Percentiles rank a stretch among this genome's conserved stretches.
These are phyloP conservation scores for Magallana gigas DNA, from an alignment of 1,140 invertebrate genomes.

Conservation along the genomic window DNA sequence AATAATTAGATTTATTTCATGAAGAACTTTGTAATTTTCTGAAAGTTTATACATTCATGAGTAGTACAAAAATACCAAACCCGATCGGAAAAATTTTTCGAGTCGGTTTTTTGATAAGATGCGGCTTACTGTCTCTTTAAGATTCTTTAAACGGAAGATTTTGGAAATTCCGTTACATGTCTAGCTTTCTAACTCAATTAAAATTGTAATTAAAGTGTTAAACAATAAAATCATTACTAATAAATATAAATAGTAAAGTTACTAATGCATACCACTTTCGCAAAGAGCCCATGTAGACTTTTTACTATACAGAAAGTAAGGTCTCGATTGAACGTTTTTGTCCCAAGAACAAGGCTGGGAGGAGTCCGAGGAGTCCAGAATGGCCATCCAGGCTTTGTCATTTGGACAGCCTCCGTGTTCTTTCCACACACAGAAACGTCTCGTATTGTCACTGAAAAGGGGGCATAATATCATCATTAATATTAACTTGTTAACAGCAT, in stretches of 20 bases:
- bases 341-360: constrained; percentile 46
- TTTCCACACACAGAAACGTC: constrained; percentile 49
- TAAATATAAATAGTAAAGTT: too few relatives aligned
- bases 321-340: constrained; percentile 46
- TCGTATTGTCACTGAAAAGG: constrained; percentile 42
- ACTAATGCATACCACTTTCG: background rate
- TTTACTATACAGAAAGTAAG: constrained; percentile 57
- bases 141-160: background rate
- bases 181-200: too few relatives aligned
- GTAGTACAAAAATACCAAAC: too few relatives aligned
- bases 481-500: too few relatives aligned
- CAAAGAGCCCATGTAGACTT: constrained; percentile 18
- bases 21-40: too few relatives aligned
- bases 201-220: too few relatives aligned
- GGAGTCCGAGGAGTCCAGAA: constrained; percentile 42
- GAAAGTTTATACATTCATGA: too few relatives aligned
- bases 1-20: too few relatives aligned
- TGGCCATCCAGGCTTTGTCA: constrained; percentile 56
- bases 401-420: constrained; percentile 52
- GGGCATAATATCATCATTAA: background rate
- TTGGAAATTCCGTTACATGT: background rate
- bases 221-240: too few relatives aligned
- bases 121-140: too few relatives aligned
- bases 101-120: too few relatives aligned
- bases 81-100: too few relatives aligned